Evolutionary conservation across 2,888 invertebrate genomes (phyloP), one percentile per base, ranked within the genome.

Genomic region (Coelinius sp.): DNA sequence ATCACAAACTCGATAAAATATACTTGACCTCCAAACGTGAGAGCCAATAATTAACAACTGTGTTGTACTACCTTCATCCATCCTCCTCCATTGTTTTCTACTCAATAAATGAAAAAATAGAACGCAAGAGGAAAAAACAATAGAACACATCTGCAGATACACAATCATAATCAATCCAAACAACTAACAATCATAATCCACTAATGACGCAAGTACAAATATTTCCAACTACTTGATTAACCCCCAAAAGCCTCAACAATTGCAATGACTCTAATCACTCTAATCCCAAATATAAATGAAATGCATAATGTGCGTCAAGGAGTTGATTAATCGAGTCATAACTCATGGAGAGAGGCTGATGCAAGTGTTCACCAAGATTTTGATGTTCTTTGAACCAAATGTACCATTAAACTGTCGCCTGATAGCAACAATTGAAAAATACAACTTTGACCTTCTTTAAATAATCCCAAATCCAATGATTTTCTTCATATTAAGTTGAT

Each of bases 21-120:
- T 62, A 38, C 12, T 20, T 62, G 62, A 62, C 35, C 62, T 62
- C 0, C 38, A 38, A 62, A 62, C 62, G 35, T 38, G n/a, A n/a
- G 12, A 2, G 56, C 25, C n/a, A 17, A 56, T 27, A 27, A 56
- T 56, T 56, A 27, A 52, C 20, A 20, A 27, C 12, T 27, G 24
- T 56, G n/a, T n/a, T n/a, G n/a, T 27, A 56, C 20, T 27, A 22
- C 20, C 12, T 27, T 56, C 24, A 14, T 27, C 14, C 27, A 52
- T 14, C 20, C 27, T 3, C 56, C 56, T 17, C 25, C 27, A 27
- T 56, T 56, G 56, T 56, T 0, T n/a, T 44, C 44, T 14, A 44
- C n/a, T 44, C 44, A 44, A 44, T 44, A 17, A 44, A 44, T 6
- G 5, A 17, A 44, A 8, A n/a, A 44, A 41, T 12, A 41, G 12